Conservation (phyloP, 2,888 invertebrate genomes). For the Meliscaeva auricollis region DNA sequence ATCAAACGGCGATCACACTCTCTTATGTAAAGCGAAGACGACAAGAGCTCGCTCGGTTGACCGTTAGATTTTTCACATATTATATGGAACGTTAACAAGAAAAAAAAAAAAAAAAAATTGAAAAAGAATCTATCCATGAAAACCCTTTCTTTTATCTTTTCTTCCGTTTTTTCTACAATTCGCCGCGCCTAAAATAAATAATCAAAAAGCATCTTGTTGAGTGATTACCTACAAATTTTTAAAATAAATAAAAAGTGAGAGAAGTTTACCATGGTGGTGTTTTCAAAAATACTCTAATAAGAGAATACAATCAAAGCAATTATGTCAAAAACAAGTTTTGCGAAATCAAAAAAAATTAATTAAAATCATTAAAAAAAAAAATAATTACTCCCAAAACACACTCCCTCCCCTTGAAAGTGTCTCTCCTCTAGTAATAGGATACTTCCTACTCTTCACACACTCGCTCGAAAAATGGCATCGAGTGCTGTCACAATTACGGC, state of each 20-base stretch:
- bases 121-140: constrained; percentile 41
- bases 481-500: constrained; percentile 79
- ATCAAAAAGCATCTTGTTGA: constrained; percentile 11
- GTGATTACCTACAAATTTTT: constrained; percentile 6
- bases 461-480: constrained; percentile 50
- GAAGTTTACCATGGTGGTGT: not conserved
- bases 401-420: not conserved
- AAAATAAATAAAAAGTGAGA: constrained; percentile 1
- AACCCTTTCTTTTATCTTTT: constrained; percentile 42
- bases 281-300: constrained; percentile 15
- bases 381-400: not conserved
- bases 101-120: constrained; percentile 69
- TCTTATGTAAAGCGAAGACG: constrained; percentile 83
- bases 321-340: constrained; percentile 22
- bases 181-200: constrained; percentile 65
- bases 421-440: constrained; percentile 23
- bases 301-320: not conserved
- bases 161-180: constrained; percentile 26
- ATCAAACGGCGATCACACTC: constrained; percentile 83
- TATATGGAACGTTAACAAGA: constrained; percentile 75
- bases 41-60: constrained; percentile 80
- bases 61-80: constrained; percentile 68
- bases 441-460: not conserved
- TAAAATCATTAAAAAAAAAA: not conserved
- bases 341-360: not conserved